Evolutionary conservation across 1,140 invertebrate genomes (phyloP).

Genomic region (Hyles euphorbiae): DNA sequence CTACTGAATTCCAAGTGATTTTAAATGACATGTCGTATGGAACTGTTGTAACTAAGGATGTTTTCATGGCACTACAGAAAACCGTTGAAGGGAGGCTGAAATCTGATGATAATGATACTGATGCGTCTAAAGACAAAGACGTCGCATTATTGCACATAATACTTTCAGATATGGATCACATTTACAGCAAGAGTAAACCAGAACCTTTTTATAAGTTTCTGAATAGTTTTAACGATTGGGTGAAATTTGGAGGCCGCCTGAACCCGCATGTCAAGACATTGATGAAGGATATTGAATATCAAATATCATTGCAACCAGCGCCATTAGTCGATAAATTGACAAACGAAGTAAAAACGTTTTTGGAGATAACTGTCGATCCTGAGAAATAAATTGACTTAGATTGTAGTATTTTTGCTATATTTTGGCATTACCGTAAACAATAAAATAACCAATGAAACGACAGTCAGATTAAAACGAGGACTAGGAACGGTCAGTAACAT

Average conservation of each 20-base stretch:
- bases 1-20: constrained; percentile 45
- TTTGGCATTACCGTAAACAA: no score
- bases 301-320: constrained; percentile 20
- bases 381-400: constrained; percentile 11
- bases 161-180: constrained; percentile 53
- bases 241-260: constrained; percentile 18
- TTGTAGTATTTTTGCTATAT: no score
- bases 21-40: constrained; percentile 47
- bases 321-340: constrained; percentile 37
- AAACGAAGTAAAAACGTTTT: constrained; percentile 47
- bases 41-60: constrained; percentile 33
- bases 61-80: constrained; percentile 34
- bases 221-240: constrained; percentile 35
- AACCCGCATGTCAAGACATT: constrained; percentile 20
- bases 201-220: constrained; percentile 38
- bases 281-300: constrained; percentile 29
- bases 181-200: constrained; percentile 29
- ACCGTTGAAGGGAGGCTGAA: constrained; percentile 32
- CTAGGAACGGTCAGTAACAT: no score
- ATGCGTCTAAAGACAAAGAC: constrained; percentile 28
- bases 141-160: constrained; percentile 40
- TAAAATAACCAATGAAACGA: no score
- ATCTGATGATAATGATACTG: constrained; percentile 19
- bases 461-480: no score
- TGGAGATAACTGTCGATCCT: constrained; percentile 43